Base-by-base conservation (phyloP, 2,797 vertebrate species). In the Heterohyrax brucei region DNA sequence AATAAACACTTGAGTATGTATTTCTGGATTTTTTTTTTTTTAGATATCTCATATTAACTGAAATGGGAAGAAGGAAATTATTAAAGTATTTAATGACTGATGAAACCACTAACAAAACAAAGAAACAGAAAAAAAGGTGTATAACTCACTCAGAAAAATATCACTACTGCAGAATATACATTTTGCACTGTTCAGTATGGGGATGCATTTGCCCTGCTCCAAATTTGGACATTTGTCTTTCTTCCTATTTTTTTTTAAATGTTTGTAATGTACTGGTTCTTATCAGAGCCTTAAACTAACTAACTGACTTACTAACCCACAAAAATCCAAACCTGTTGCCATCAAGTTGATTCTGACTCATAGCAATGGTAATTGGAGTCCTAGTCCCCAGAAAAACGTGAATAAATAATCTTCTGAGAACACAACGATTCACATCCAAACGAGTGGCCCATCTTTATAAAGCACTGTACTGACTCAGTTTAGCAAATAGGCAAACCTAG, bases 401-500 rank as follows among this genome's bases (percentile, higher is more conserved):
- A 26, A 85, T 64, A 91, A 79, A 4, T 2, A 24, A 6, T 88
- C 13, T 62, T 78, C 6, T 14, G 16, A 1, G 82, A 93, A 72
- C 46, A 84, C 4, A 87, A 5, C n/a, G 94, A 83, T 80, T 92
- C 68, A 68, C 44, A 84, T 80, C 6, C 50, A 76, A 30, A 78
- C 10, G 4, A 81, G 30, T 50, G 75, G 7, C 3, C 18, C 12
- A 88, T 44, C 62, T 77, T 90, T 75, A 7, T 50, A 62, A 92
- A 68, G 10, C 19, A 75, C 24, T 62, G 4, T 0, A 89, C 1
- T 80, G 14, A 61, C 44, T 21, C 53, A 68, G 83, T 85, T 95
- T 84, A 89, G 33, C 0, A 1, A 24, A 3, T 24, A 83, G 56
- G 26, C 33, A 97, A 94, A 89, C 22, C 33, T 73, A 56, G 5